phyloP scores from a whole-genome alignment of 1,140 invertebrate species.

The Drosophila leontia region DNA sequence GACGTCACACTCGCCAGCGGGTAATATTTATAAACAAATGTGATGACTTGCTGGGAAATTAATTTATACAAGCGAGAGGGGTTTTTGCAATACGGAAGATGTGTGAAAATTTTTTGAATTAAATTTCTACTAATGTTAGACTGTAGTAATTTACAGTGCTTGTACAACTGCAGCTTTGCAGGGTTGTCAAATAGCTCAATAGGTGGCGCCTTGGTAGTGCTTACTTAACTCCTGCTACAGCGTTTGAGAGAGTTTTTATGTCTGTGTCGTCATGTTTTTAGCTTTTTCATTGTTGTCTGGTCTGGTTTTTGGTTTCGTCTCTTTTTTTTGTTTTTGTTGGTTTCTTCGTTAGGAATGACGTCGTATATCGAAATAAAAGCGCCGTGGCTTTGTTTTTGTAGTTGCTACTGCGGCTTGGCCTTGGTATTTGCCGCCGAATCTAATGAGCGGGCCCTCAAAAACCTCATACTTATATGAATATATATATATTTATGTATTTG shows the following conservation, averaged over 20 bases:
- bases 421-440: conserved; percentile 46
- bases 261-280: conserved; percentile 31
- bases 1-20: conserved; percentile 55
- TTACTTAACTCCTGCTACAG: conserved; percentile 37
- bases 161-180: conserved; percentile 9
- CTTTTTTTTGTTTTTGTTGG: not conserved
- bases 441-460: conserved; percentile 38
- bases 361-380: conserved; percentile 22
- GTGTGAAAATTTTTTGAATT: not conserved
- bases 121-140: not conserved
- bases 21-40: conserved; percentile 46
- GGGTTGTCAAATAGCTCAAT: conserved; percentile 17
- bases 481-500: not conserved
- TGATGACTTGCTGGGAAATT: conserved; percentile 30
- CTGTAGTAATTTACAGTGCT: not conserved
- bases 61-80: conserved; percentile 5
- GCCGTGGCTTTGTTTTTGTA: conserved; percentile 23
- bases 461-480: not conserved
- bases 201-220: conserved; percentile 37
- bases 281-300: conserved; percentile 20
- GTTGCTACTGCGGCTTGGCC: conserved; percentile 54
- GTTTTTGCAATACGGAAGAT: conserved; percentile 4
- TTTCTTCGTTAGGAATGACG: conserved; percentile 18
- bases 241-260: conserved; percentile 1
- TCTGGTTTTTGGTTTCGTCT: not conserved